phyloP scores from a whole-genome alignment of 2,113 vertebrate genomes.

The Xenopus tropicalis region DNA sequence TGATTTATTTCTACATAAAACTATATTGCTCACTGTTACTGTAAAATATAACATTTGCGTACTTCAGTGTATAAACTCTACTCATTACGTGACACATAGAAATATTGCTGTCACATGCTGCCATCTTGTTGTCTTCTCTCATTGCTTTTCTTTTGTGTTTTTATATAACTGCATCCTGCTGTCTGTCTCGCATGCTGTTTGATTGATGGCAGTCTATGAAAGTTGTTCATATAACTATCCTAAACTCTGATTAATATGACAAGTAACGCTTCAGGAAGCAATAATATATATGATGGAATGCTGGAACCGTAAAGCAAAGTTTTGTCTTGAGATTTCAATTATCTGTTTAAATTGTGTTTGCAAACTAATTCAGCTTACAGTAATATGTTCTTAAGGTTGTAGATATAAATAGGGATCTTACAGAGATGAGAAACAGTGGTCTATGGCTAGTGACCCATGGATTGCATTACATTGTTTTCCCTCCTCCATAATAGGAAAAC shows the following conservation, averaged over 20 bases:
- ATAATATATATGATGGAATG: neutral
- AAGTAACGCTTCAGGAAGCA: neutral
- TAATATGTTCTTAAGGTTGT: no score
- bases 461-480: no score
- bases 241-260: conserved; percentile 3
- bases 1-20: neutral
- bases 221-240: neutral
- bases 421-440: no score
- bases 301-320: neutral
- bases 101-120: neutral
- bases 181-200: neutral
- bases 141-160: neutral
- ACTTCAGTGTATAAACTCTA: neutral
- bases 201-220: neutral
- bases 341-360: neutral
- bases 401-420: no score
- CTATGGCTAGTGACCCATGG: no score
- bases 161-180: neutral
- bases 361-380: no score
- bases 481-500: no score
- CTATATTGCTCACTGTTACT: neutral
- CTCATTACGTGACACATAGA: neutral
- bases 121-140: conserved; percentile 1
- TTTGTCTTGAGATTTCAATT: neutral
- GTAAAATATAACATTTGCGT: conserved; percentile 2